Evolutionary conservation across 2,888 invertebrate species (phyloP).

Genomic region (Cryptus armator): DNA sequence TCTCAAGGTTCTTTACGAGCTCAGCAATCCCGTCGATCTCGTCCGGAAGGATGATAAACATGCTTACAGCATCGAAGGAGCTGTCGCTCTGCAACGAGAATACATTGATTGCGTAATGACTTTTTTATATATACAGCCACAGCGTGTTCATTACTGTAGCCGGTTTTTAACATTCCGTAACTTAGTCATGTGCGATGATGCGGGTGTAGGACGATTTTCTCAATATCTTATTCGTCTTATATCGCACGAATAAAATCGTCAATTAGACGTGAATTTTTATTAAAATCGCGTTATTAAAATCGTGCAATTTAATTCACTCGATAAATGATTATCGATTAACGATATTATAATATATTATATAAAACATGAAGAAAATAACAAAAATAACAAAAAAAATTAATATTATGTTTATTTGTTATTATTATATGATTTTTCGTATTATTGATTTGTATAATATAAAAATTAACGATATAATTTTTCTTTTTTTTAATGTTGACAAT

Average conservation of each 20-base stretch:
- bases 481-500: no score
- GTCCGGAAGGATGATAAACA: slow-evolving; percentile 92
- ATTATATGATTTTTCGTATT: no score
- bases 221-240: not conserved
- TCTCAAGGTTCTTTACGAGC: slow-evolving; percentile 88
- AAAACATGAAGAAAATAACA: no score
- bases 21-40: slow-evolving; percentile 88
- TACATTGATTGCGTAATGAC: not conserved
- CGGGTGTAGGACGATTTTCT: not conserved
- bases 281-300: not conserved
- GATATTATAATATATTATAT: no score
- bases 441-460: no score
- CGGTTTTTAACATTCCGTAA: not conserved
- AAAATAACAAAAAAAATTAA: no score
- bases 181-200: not conserved
- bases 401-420: no score
- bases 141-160: not conserved
- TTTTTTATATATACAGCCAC: not conserved
- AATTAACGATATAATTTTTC: no score
- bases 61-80: slow-evolving; percentile 89
- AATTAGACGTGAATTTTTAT: no score
- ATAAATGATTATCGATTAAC: not conserved
- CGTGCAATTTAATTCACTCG: not conserved
- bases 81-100: slow-evolving; percentile 86
- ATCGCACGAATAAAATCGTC: not conserved